These are phyloP conservation scores for Stenichneumon culpator DNA, from an alignment of 2,888 invertebrate species.

Conservation along the genomic window DNA sequence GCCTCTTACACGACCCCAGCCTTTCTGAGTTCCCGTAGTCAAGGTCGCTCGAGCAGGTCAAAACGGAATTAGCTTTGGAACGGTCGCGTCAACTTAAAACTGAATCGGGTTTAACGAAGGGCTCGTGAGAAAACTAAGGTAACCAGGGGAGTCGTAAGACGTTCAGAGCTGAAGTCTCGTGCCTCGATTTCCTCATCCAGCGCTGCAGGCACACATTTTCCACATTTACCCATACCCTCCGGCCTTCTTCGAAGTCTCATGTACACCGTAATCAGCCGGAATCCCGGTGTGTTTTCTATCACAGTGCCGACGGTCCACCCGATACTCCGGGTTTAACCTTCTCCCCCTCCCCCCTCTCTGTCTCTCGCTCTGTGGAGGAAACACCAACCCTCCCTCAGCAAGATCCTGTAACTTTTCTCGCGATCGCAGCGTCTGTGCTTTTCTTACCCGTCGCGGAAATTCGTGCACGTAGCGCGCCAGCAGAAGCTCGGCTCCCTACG, in stretches of 20 bases:
- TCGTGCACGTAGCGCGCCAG: conserved; percentile 64
- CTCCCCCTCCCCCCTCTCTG: too few species aligned
- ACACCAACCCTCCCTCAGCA: not conserved
- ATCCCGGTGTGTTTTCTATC: conserved; percentile 1
- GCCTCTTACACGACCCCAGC: not conserved
- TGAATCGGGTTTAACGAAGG: conserved; percentile 74
- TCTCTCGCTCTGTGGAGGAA: too few species aligned
- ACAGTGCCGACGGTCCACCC: not conserved
- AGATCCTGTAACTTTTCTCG: conserved; percentile 11
- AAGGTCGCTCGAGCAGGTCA: conserved; percentile 42
- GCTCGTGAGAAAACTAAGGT: not conserved
- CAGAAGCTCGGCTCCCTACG: conserved; percentile 71
- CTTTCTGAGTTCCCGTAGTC: not conserved
- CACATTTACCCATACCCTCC: conserved; percentile 55
- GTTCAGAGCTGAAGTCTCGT: conserved; percentile 37
- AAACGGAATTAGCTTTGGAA: conserved; percentile 62
- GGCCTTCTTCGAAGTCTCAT: not conserved
- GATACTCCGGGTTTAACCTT: not conserved
- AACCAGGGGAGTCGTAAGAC: conserved; percentile 35
- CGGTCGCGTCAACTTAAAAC: conserved; percentile 57
- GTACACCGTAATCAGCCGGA: conserved; percentile 24
- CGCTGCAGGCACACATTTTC: conserved; percentile 37
- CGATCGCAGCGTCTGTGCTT: conserved; percentile 45
- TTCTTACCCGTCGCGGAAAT: conserved; percentile 42
- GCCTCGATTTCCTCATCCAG: conserved; percentile 50